Evolutionary conservation across 2,888 invertebrate species (phyloP).

Genomic region (Gymnosoma rotundatum): DNA sequence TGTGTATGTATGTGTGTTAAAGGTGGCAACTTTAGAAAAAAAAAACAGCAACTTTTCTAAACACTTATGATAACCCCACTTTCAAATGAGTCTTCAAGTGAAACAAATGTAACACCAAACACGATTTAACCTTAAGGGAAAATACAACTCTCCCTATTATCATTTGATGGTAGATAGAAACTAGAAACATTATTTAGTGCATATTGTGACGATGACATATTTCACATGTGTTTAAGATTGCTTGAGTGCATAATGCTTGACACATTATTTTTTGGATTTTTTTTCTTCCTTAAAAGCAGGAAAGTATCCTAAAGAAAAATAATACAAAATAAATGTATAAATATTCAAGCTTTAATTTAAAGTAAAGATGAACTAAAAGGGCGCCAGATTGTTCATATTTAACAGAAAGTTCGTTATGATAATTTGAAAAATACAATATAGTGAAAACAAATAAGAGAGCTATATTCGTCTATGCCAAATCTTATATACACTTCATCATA

Average conservation of each 20-base stretch:
- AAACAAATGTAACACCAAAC: slow-evolving; percentile 9
- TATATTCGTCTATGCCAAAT: too few species aligned
- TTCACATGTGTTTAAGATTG: slow-evolving; percentile 50
- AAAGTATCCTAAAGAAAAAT: neutral
- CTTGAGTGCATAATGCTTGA: slow-evolving; percentile 22
- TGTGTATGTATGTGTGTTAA: slow-evolving; percentile 26
- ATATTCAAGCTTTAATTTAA: too few species aligned
- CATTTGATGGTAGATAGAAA: slow-evolving; percentile 9
- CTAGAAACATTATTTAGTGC: slow-evolving; percentile 55
- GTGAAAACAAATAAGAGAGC: too few species aligned
- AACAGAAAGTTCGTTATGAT: too few species aligned
- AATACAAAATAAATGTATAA: too few species aligned
- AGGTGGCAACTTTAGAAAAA: slow-evolving; percentile 64
- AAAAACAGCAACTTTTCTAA: slow-evolving; percentile 29
- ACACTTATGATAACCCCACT: slow-evolving; percentile 61
- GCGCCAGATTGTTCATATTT: too few species aligned
- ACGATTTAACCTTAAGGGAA: slow-evolving; percentile 59
- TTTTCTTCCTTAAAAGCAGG: neutral
- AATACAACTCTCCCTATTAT: slow-evolving; percentile 20
- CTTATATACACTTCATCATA: too few species aligned
- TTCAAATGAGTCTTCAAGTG: slow-evolving; percentile 3
- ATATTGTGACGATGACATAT: slow-evolving; percentile 42
- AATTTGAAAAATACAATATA: too few species aligned
- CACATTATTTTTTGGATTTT: slow-evolving; percentile 19
- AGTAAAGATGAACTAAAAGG: too few species aligned